phyloP scores from a whole-genome alignment of 2,888 invertebrate species.

The Eristalis pertinax region DNA sequence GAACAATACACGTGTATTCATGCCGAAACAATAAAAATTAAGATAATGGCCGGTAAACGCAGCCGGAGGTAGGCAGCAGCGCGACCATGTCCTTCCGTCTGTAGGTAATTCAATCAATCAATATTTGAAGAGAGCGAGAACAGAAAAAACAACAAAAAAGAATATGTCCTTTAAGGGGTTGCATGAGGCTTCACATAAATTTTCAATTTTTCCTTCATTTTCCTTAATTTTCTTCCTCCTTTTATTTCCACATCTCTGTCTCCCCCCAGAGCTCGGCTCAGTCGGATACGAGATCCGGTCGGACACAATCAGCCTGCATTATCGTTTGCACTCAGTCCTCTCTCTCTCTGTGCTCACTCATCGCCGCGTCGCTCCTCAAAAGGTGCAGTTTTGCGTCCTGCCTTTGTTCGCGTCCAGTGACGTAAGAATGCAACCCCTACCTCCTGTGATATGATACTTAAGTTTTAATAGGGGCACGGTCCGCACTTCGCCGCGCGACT shows the following conservation, averaged over 20 bases:
- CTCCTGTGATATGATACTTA: slow-evolving; percentile 60
- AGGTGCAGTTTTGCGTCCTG: slow-evolving; percentile 35
- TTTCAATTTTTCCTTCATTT: slow-evolving; percentile 46
- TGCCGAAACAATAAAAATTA: slow-evolving; percentile 70
- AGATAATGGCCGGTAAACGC: slow-evolving; percentile 60
- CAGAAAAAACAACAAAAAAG: background rate
- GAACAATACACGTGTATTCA: slow-evolving; percentile 64
- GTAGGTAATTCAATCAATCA: slow-evolving; percentile 63
- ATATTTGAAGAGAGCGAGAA: slow-evolving; percentile 49
- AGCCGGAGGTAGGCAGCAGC: background rate
- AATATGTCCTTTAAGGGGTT: slow-evolving; percentile 42
- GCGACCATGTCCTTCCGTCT: slow-evolving; percentile 20
- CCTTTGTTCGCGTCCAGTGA: slow-evolving; percentile 63
- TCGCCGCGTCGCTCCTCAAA: background rate
- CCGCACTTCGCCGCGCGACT: slow-evolving; percentile 2
- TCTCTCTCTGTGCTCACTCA: background rate
- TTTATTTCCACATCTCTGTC: too few relatives aligned
- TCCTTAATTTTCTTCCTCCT: slow-evolving; percentile 1
- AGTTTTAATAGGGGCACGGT: slow-evolving; percentile 59
- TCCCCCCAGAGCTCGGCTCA: too few relatives aligned
- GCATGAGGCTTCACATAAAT: slow-evolving; percentile 38
- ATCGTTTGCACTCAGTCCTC: slow-evolving; percentile 13
- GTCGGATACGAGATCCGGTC: slow-evolving; percentile 30
- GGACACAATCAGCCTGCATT: slow-evolving; percentile 61
- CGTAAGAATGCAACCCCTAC: slow-evolving; percentile 64